A percentile compares a stretch with the other conserved stretches of the same genome.
These are phyloP conservation scores for Pheosia tremula DNA, from an alignment of 2,888 invertebrate species.

Conservation along the genomic window DNA sequence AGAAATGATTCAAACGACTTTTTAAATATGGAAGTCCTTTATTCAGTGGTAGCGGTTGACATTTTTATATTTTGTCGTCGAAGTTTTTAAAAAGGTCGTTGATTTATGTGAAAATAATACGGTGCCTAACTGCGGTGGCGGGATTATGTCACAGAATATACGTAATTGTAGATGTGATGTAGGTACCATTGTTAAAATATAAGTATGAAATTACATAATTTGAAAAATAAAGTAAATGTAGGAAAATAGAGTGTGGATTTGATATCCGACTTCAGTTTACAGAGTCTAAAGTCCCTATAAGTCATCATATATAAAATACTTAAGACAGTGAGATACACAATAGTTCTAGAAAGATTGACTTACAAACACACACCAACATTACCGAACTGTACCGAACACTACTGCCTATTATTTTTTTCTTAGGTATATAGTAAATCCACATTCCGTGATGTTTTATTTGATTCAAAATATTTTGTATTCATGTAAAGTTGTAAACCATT, in stretches of 20 bases:
- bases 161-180: conserved; percentile 18
- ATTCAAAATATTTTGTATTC: too few relatives aligned
- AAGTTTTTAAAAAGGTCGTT: conserved; percentile 69
- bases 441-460: too few relatives aligned
- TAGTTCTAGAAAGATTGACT: too few relatives aligned
- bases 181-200: background rate
- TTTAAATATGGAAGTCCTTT: conserved; percentile 83
- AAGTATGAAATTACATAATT: background rate
- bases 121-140: conserved; percentile 48
- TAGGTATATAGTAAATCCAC: too few relatives aligned
- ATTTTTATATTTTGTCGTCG: conserved; percentile 82
- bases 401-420: too few relatives aligned
- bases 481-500: too few relatives aligned
- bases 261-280: too few relatives aligned
- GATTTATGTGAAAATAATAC: conserved; percentile 80
- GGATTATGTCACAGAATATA: conserved; percentile 46
- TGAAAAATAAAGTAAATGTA: background rate
- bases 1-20: conserved; percentile 81
- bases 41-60: conserved; percentile 76
- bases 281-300: too few relatives aligned
- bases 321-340: too few relatives aligned
- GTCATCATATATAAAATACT: too few relatives aligned
- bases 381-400: too few relatives aligned
- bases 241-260: background rate
- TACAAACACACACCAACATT: too few relatives aligned